Conservation (phyloP, 2,888 invertebrate species). For the Drosophila putrida region DNA sequence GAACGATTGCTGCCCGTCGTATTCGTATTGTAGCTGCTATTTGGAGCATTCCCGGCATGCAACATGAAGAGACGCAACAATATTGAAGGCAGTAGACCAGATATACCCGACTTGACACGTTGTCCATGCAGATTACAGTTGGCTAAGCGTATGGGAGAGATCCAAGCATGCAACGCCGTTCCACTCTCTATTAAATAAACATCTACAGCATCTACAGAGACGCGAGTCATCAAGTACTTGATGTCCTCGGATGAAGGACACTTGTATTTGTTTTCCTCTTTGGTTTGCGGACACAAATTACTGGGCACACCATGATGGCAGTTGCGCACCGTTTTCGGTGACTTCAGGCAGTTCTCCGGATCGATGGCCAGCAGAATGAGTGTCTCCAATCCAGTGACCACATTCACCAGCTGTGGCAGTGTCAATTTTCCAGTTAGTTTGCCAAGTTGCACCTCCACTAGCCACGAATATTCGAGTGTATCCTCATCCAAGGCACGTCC, state of each 20-base stretch:
- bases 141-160: slow-evolving; percentile 94
- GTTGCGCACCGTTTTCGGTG: slow-evolving; percentile 91
- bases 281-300: slow-evolving; percentile 89
- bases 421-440: slow-evolving; percentile 96
- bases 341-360: slow-evolving; percentile 94
- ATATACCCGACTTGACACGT: slow-evolving; percentile 95
- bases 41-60: slow-evolving; percentile 85
- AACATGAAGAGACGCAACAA: slow-evolving; percentile 89
- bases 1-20: slow-evolving; percentile 87
- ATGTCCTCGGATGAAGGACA: slow-evolving; percentile 94
- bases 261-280: slow-evolving; percentile 89
- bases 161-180: slow-evolving; percentile 94
- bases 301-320: slow-evolving; percentile 93
- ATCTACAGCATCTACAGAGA: slow-evolving; percentile 95
- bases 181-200: slow-evolving; percentile 96
- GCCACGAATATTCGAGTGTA: slow-evolving; percentile 98
- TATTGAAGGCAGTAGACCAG: slow-evolving; percentile 93
- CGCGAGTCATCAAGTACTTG: slow-evolving; percentile 96
- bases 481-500: slow-evolving; percentile 96
- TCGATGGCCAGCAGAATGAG: slow-evolving; percentile 94
- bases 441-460: slow-evolving; percentile 97
- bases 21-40: slow-evolving; percentile 88
- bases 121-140: slow-evolving; percentile 98
- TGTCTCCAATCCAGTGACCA: slow-evolving; percentile 95
- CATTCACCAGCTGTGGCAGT: slow-evolving; percentile 94